Conservation (phyloP, 2,113 vertebrate species). For the Echinops telfairi region DNA sequence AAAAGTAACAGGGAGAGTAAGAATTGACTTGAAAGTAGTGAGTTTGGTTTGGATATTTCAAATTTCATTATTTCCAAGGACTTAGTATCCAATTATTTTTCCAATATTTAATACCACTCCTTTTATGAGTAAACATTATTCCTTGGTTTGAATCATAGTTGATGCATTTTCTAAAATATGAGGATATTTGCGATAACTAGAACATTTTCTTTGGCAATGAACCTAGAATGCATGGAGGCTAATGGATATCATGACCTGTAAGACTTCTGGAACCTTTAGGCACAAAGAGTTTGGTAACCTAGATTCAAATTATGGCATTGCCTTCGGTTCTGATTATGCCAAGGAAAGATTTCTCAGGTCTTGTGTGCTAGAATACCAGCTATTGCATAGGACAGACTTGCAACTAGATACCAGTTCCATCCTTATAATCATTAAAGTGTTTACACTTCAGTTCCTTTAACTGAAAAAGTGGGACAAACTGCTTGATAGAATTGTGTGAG, state of each 20-base stretch:
- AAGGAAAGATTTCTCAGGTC: neutral
- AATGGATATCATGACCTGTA: neutral
- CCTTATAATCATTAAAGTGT: neutral
- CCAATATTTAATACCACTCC: neutral
- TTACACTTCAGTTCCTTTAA: neutral
- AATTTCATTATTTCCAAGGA: neutral
- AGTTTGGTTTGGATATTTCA: neutral
- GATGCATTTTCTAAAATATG: neutral
- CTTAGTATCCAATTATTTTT: neutral
- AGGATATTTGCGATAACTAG: neutral
- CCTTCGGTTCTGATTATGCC: neutral
- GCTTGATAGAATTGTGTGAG: neutral
- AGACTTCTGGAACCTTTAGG: neutral
- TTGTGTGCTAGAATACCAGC: neutral
- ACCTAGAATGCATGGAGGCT: neutral
- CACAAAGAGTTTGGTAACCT: neutral
- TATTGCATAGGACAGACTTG: neutral
- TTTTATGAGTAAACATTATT: neutral
- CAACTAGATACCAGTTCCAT: neutral
- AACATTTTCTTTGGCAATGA: neutral
- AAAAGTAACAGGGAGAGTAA: too few species aligned
- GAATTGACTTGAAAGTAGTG: too few species aligned
- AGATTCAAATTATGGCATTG: neutral
- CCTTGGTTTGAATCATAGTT: neutral
- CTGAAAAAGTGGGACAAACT: neutral